Conservation (phyloP, 2,888 invertebrate genomes). For the Galeopsomyia nigrocyanea region DNA sequence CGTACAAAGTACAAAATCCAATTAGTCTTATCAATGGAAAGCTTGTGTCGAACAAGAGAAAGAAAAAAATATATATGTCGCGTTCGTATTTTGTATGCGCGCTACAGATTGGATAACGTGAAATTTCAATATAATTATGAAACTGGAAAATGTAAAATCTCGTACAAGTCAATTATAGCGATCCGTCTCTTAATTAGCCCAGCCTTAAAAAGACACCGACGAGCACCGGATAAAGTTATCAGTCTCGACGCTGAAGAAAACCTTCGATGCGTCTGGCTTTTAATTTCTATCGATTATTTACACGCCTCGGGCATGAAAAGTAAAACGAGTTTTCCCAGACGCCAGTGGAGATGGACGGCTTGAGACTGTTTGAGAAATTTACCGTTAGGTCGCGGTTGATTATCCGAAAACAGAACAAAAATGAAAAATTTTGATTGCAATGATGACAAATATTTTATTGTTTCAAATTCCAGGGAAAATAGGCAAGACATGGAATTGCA, state of each 20-base stretch:
- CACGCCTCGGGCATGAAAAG: neutral
- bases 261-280: slow-evolving; percentile 20
- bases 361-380: slow-evolving; percentile 5
- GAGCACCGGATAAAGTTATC: slow-evolving; percentile 32
- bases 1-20: slow-evolving; percentile 9
- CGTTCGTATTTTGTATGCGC: neutral
- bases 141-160: slow-evolving; percentile 32
- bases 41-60: slow-evolving; percentile 26
- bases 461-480: no score
- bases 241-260: slow-evolving; percentile 2
- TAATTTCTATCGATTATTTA: slow-evolving; percentile 26
- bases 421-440: slow-evolving; percentile 8
- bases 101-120: neutral
- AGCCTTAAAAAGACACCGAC: slow-evolving; percentile 9
- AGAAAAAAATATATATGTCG: slow-evolving; percentile 1
- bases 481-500: neutral
- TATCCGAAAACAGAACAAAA: slow-evolving; percentile 11
- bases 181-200: slow-evolving; percentile 15
- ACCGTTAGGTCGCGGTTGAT: slow-evolving; percentile 21
- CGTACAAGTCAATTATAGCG: slow-evolving; percentile 26
- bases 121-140: slow-evolving; percentile 25
- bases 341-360: neutral
- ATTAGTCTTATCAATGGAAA: slow-evolving; percentile 46
- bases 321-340: neutral
- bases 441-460: no score